These are phyloP conservation scores for Panthera tigris DNA, from an alignment of 2,113 vertebrate species.

Conservation along the genomic window DNA sequence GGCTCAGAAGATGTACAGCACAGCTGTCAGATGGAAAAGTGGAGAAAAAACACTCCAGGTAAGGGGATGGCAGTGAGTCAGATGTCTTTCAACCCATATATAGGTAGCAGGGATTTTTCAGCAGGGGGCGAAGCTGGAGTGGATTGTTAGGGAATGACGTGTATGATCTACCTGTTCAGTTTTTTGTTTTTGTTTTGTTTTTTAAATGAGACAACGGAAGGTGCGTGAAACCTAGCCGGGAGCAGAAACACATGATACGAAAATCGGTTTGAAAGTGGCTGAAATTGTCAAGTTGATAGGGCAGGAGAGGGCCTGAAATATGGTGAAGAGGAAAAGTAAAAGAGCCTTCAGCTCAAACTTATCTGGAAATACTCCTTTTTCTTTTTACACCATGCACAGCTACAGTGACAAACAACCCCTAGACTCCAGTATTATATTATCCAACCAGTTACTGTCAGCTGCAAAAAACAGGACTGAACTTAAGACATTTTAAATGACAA, in stretches of 20 bases:
- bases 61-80: neutral
- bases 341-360: neutral
- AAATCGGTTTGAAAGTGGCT: neutral
- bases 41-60: neutral
- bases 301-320: neutral
- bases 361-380: neutral
- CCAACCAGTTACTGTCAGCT: neutral
- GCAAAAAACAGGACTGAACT: neutral
- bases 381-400: neutral
- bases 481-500: constrained; percentile 45
- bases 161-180: neutral
- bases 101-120: neutral
- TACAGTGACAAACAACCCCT: neutral
- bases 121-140: no score
- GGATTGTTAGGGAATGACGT: neutral
- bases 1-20: neutral
- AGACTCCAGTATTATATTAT: neutral
- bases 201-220: neutral
- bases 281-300: neutral
- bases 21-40: neutral
- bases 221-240: neutral
- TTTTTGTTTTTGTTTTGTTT: neutral
- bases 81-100: neutral
- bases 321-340: neutral
- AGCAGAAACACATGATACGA: neutral